These are phyloP conservation scores for Cynodonichthys magdalenae DNA, from an alignment of 2,797 vertebrate genomes.

Conservation along the genomic window DNA sequence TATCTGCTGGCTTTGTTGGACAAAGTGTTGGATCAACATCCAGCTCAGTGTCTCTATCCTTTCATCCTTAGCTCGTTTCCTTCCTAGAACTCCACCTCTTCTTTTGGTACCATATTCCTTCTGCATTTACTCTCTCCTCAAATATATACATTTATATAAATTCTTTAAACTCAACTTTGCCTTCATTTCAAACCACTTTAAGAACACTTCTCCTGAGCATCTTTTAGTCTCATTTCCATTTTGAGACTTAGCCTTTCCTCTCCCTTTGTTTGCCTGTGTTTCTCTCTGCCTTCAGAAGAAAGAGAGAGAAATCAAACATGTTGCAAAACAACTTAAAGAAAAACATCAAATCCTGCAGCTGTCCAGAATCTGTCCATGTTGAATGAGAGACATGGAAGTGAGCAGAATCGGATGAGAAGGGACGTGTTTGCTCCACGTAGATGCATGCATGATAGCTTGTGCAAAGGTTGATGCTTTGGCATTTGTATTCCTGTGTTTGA, in stretches of 20 bases:
- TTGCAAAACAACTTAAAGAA: conserved; percentile 53
- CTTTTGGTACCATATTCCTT: not conserved
- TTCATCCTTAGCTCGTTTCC: conserved; percentile 45
- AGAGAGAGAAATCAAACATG: conserved; percentile 58
- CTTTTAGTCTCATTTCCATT: not conserved
- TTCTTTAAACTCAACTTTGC: not conserved
- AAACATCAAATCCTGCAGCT: conserved; percentile 55
- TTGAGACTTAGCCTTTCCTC: not conserved
- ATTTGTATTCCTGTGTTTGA: conserved; percentile 7
- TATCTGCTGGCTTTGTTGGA: conserved; percentile 55
- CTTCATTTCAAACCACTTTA: no score
- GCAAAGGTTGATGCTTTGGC: conserved; percentile 10
- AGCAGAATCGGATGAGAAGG: conserved; percentile 2
- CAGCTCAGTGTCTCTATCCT: conserved; percentile 47
- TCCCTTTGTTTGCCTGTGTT: conserved; percentile 6
- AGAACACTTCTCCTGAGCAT: not conserved
- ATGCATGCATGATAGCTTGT: conserved; percentile 2
- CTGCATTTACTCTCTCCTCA: not conserved
- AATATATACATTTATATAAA: not conserved
- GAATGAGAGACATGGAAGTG: conserved; percentile 31
- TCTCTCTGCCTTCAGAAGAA: conserved; percentile 41
- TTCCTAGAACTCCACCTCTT: conserved; percentile 16
- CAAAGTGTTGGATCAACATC: conserved; percentile 48
- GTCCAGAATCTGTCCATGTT: conserved; percentile 47
- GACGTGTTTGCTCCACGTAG: not conserved